A percentile compares a stretch with the other conserved stretches of the same genome.
Conservation (phyloP, 2,888 invertebrate species). For the Kryphioiulus occultus region DNA sequence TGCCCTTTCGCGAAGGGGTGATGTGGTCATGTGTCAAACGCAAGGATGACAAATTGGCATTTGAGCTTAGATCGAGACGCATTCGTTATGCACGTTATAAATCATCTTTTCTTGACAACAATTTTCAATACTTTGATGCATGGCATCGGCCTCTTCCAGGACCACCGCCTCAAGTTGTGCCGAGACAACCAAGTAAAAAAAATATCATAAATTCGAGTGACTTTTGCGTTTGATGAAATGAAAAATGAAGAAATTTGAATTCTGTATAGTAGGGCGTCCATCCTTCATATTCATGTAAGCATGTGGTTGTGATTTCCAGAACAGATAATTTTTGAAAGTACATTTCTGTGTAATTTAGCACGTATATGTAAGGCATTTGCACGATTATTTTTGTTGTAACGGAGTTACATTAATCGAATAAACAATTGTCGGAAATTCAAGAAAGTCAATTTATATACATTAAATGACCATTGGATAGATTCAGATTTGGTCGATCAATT, state of each 20-base stretch:
- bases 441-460: too few species aligned
- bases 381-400: too few species aligned
- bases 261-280: neutral
- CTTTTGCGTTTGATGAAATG: conserved; percentile 9
- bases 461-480: too few species aligned
- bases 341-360: too few species aligned
- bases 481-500: neutral
- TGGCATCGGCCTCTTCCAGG: neutral
- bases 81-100: conserved; percentile 13
- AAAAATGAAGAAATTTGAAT: conserved; percentile 17
- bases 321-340: too few species aligned
- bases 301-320: too few species aligned
- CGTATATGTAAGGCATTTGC: too few species aligned
- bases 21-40: conserved; percentile 41
- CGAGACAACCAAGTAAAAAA: neutral
- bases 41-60: conserved; percentile 32
- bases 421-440: too few species aligned
- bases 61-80: conserved; percentile 16
- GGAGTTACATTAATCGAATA: too few species aligned
- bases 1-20: conserved; percentile 19
- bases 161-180: neutral
- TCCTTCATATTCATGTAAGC: too few species aligned
- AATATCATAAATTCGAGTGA: neutral
- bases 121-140: conserved; percentile 16
- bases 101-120: conserved; percentile 18